Conservation (phyloP, 2,797 vertebrate species). For the Leontopithecus rosalia region DNA sequence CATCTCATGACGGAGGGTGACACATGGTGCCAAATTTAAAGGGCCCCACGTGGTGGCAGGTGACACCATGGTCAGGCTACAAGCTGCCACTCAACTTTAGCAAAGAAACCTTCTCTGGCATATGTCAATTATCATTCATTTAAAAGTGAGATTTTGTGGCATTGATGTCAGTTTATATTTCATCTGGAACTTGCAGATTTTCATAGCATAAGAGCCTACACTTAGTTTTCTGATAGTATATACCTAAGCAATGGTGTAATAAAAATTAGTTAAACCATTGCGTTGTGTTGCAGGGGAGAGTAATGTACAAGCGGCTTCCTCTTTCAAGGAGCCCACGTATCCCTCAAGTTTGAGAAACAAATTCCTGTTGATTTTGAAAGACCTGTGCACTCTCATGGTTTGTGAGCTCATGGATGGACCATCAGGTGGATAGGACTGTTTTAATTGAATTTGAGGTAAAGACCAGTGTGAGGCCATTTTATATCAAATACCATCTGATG, state of each 20-base stretch:
- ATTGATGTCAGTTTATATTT: neutral
- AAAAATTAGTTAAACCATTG: neutral
- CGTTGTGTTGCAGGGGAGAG: neutral
- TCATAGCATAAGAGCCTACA: neutral
- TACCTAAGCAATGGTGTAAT: neutral
- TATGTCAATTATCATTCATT: neutral
- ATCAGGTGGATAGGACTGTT: neutral
- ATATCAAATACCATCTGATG: neutral
- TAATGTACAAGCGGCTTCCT: too few species aligned
- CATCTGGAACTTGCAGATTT: neutral
- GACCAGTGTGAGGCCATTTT: neutral
- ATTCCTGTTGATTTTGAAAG: neutral
- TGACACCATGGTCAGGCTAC: too few species aligned
- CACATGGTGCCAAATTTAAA: accelerated
- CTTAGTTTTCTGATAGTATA: neutral
- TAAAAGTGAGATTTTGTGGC: neutral
- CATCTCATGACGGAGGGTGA: too few species aligned
- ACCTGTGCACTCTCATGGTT: neutral
- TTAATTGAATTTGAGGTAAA: neutral
- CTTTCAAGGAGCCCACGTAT: too few species aligned
- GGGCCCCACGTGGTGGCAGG: neutral
- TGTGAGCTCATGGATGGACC: neutral
- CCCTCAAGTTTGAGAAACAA: neutral
- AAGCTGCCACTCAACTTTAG: neutral
- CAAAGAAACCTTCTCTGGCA: neutral